Evolutionary conservation across 2,888 invertebrate species (phyloP), one percentile per base, ranked within the genome.

Genomic region (Drosophila borealis): DNA sequence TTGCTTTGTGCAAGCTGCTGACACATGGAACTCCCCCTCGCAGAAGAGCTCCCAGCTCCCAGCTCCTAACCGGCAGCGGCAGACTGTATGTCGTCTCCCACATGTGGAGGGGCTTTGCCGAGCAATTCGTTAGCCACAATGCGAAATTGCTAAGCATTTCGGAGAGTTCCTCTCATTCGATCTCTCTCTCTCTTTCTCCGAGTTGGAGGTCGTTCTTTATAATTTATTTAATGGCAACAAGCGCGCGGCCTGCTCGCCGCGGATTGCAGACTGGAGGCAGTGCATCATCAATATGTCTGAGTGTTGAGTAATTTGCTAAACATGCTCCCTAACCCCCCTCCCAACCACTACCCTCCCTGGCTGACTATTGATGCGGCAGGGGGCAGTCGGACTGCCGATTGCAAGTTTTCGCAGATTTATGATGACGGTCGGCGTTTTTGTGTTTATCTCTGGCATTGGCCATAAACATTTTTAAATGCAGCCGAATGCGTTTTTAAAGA

Each of bases 61-160:
- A 36, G 14, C 19, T 10, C 25, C 14, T 11, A 37, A 36, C 46
- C 50, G 68, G 66, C 72, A 63, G 57, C 63, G 67, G 77, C 83
- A 91, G 90, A 91, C 90, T 80, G 90, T 75, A 74, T 91, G 91
- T 91, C 91, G 89, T 86, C 89, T 71, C 88, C 81, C 88, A 88
- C 81, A 74, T 76, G 64, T 19, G 42, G 29, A 57, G 77, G 21
- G 37, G 60, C 41, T 29, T 0, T 60, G 74, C 48, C 46, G 60
- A 59, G 71, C 71, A 67, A 77, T 72, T 78, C 78, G 69, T 74
- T 61, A 51, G 65, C 45, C 53, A 60, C 56, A 56, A 50, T 49
- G 48, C 42, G 48, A 48, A 69, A 51, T 70, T 50, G 61, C 56
- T 64, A 6, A 50, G 34, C 48, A 54, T 54, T 44, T 29, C 37